Conservation (phyloP, 53 echinoderm and acorn worm species). For the Echinometra lucunter region DNA sequence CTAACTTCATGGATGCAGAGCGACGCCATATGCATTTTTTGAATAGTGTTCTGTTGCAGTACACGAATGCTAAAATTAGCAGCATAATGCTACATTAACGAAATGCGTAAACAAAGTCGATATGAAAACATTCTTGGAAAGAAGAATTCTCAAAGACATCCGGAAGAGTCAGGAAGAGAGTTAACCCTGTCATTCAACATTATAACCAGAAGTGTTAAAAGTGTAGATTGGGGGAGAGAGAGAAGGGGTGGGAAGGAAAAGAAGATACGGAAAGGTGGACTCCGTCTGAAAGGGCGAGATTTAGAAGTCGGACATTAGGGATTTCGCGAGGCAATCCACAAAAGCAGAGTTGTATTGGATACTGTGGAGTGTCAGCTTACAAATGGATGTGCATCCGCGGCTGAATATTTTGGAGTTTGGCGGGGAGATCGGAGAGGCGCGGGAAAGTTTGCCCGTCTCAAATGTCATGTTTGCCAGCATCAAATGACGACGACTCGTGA, state of each 20-base stretch:
- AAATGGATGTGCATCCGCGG: constrained; percentile 75
- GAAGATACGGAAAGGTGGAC: neutral
- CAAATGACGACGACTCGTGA: constrained; percentile 73
- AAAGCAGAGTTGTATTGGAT: constrained; percentile 63
- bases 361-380: constrained; percentile 68
- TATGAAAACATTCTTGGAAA: neutral
- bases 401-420: constrained; percentile 67
- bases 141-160: neutral
- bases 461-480: constrained; percentile 73
- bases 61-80: neutral
- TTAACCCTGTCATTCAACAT: neutral
- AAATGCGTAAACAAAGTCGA: neutral
- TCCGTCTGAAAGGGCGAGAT: constrained; percentile 55
- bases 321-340: constrained; percentile 61
- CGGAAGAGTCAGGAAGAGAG: neutral
- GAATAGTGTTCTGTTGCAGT: neutral
- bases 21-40: neutral
- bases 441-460: constrained; percentile 71
- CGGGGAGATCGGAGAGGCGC: constrained; percentile 61
- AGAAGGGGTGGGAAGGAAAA: neutral
- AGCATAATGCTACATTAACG: neutral
- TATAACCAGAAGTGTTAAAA: neutral
- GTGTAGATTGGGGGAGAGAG: neutral
- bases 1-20: too few relatives aligned
- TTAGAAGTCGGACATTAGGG: constrained; percentile 65